Conservation (phyloP, 2,113 vertebrate species). For the Tachysurus fulvidraco region DNA sequence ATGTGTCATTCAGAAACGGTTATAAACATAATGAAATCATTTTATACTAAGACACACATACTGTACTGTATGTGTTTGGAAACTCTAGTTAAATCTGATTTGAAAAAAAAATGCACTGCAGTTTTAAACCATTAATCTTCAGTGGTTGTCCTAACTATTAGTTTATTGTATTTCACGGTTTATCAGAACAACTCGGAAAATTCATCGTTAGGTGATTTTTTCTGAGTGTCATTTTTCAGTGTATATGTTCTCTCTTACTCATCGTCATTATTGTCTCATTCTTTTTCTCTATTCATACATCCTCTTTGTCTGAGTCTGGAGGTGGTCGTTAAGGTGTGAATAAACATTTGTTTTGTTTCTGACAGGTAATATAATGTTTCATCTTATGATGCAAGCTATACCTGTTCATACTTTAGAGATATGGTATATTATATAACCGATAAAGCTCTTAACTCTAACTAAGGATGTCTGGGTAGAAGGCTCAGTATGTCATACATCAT, state of each 20-base stretch:
- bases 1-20: background rate
- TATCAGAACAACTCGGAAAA: background rate
- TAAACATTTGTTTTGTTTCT: slow-evolving; percentile 20
- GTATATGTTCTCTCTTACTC: background rate
- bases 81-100: background rate
- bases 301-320: slow-evolving; percentile 14
- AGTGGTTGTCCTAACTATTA: background rate
- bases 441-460: background rate
- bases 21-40: background rate
- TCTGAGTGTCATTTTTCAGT: background rate
- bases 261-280: background rate
- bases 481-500: background rate
- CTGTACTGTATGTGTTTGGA: background rate
- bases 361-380: slow-evolving; percentile 3
- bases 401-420: background rate
- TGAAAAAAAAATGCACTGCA: background rate
- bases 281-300: background rate
- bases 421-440: background rate
- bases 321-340: slow-evolving; percentile 9
- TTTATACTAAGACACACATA: background rate
- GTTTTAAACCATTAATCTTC: background rate
- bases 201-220: background rate
- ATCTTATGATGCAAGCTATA: background rate
- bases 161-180: background rate
- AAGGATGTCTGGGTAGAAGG: background rate